Conservation (phyloP, 2,113 vertebrate species). For the Ictalurus furcatus region DNA sequence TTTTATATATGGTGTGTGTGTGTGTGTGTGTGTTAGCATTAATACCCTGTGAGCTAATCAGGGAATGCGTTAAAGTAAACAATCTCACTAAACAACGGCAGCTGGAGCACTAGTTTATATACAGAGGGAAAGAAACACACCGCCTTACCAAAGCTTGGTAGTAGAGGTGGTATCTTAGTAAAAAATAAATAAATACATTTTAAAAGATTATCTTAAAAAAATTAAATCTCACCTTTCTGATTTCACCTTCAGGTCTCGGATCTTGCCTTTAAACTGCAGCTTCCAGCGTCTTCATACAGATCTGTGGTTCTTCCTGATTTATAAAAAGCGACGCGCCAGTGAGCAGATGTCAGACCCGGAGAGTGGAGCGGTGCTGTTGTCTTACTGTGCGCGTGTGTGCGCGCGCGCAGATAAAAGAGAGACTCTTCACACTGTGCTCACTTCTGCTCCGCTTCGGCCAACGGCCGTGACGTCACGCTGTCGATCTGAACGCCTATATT, state of each 20-base stretch:
- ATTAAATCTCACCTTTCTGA: not conserved
- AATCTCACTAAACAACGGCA: not conserved
- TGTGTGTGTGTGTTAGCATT: not conserved
- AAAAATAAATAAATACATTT: not conserved
- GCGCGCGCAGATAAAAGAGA: conserved; percentile 68
- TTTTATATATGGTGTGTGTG: not conserved
- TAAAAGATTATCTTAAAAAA: not conserved
- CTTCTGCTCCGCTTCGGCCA: conserved; percentile 76
- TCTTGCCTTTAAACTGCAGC: not conserved
- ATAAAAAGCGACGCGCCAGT: conserved; percentile 29
- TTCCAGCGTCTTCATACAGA: not conserved
- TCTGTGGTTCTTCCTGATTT: conserved; percentile 9
- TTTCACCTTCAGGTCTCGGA: not conserved
- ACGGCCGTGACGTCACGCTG: conserved; percentile 82
- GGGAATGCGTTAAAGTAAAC: not conserved
- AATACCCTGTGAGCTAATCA: not conserved
- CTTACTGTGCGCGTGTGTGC: not conserved
- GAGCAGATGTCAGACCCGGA: conserved; percentile 48
- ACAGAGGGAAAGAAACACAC: not conserved
- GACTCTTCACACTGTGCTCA: conserved; percentile 72
- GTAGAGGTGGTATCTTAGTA: not conserved
- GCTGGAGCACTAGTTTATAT: not conserved
- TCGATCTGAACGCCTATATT: conserved; percentile 22
- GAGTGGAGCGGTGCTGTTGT: conserved; percentile 41
- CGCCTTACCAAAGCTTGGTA: not conserved